Evolutionary conservation across 2,113 vertebrate species (phyloP).

Genomic region (Diglossa brunneiventris): DNA sequence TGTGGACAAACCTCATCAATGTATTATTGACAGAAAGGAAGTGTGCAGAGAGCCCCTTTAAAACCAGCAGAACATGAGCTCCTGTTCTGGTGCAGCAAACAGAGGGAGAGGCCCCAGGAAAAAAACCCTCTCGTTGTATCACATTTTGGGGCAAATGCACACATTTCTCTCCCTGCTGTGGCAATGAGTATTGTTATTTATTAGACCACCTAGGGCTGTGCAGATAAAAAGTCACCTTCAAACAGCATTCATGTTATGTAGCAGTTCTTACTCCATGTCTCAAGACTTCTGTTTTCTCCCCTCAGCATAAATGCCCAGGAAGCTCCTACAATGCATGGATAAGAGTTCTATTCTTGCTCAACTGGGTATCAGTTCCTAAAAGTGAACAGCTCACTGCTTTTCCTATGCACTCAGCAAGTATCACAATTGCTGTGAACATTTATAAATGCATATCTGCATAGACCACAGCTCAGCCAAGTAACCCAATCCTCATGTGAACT

Average conservation of each 20-base stretch:
- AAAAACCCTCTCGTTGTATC: neutral
- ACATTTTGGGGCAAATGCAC: neutral
- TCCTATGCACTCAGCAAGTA: neutral
- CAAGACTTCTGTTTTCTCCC: neutral
- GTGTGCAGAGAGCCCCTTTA: neutral
- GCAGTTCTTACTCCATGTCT: neutral
- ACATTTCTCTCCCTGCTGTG: neutral
- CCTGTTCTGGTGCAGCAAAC: neutral
- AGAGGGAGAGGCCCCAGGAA: neutral
- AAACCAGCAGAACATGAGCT: neutral
- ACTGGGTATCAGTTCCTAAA: neutral
- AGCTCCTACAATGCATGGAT: neutral
- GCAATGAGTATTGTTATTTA: neutral
- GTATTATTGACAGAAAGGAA: neutral
- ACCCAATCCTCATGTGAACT: conserved; percentile 4
- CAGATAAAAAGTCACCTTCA: neutral
- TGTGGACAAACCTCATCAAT: neutral
- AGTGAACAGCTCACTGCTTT: neutral
- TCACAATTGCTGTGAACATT: neutral
- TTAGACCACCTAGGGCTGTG: neutral
- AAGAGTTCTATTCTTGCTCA: neutral
- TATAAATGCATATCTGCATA: neutral
- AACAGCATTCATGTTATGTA: neutral
- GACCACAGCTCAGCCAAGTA: neutral
- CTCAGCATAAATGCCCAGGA: neutral